phyloP scores from a whole-genome alignment of 2,797 vertebrate genomes.

The Potorous gilbertii region DNA sequence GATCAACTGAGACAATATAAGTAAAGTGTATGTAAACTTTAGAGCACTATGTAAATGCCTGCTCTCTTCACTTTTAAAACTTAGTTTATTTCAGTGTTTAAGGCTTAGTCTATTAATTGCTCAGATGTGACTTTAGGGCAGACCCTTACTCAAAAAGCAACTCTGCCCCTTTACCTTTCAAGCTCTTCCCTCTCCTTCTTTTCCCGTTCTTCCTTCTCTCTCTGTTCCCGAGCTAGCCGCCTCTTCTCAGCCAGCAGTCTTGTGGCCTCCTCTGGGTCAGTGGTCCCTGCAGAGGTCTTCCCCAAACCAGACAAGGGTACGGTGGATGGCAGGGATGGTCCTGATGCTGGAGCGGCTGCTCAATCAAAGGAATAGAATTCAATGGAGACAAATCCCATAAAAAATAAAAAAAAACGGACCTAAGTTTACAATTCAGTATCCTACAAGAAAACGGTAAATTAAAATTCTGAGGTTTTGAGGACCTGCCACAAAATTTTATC shows the following conservation, averaged over 20 bases:
- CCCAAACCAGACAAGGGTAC: slow-evolving; percentile 57
- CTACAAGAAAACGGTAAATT: slow-evolving; percentile 60
- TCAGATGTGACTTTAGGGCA: background rate
- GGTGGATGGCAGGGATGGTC: slow-evolving; percentile 37
- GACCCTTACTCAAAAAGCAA: background rate
- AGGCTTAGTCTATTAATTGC: background rate
- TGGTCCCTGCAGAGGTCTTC: slow-evolving; percentile 93
- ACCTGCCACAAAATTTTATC: slow-evolving; percentile 48
- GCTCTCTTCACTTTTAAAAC: background rate
- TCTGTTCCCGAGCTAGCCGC: slow-evolving; percentile 93
- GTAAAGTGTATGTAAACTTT: background rate
- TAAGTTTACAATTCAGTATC: slow-evolving; percentile 38
- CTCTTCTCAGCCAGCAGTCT: slow-evolving; percentile 94
- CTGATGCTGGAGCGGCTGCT: slow-evolving; percentile 67
- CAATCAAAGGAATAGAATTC: slow-evolving; percentile 73
- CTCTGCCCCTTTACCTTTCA: slow-evolving; percentile 86
- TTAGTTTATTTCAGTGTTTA: background rate
- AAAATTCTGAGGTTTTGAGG: slow-evolving; percentile 49
- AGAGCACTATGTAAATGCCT: background rate
- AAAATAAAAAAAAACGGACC: slow-evolving; percentile 55
- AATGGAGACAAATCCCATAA: slow-evolving; percentile 64
- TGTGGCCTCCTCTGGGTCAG: slow-evolving; percentile 94
- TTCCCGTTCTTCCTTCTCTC: slow-evolving; percentile 93
- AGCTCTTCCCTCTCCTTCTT: slow-evolving; percentile 90
- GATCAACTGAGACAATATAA: background rate